Evolutionary conservation across 2,113 vertebrate species (phyloP), one percentile per base, ranked within the genome.

Genomic region (Hippocampus comes): DNA sequence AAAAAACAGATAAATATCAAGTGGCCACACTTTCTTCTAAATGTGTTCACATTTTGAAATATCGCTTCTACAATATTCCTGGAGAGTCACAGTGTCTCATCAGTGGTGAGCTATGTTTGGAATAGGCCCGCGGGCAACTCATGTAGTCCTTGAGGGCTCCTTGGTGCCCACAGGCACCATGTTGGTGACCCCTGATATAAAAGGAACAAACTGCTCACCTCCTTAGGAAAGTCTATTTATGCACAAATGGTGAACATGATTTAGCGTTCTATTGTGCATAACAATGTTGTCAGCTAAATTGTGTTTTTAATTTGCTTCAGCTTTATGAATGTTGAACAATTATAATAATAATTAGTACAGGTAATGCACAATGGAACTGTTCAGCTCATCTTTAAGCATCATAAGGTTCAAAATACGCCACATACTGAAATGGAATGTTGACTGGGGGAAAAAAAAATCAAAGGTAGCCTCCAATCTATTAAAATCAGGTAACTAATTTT

Each of bases 401-500:
- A 21, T 10, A n/a, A 56, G 21, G 21, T 11, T 56, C 48, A 59
- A 82, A 51, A 73, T 70, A 77, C 61, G 27, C 57, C 38, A 51
- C 46, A 48, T 27, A 25, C 21, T 66, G 74, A 70, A 78, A 70
- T 78, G 72, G 64, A 60, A 81, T 68, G 71, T 67, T 74, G 78
- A 85, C 75, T 63, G 77, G 30, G 30, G 5, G 38, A 42, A 63
- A 67, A 25, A 25, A 81, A 78, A 18, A 75, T 81, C 81, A 67
- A 78, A 78, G 82, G 72, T 56, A 46, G 72, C 67, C 74, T 74
- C 66, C 46, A 79, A 80, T 81, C 74, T 71, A 43, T 86, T 82
- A 68, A 80, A 84, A 84, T 82, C 76, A 72, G 63, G 14, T 4
- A 34, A 71, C 73, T 87, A 76, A 85, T 84, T 81, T 78, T 77